phyloP scores from a whole-genome alignment of 2,113 vertebrate genomes.

The Podarcis raffonei region DNA sequence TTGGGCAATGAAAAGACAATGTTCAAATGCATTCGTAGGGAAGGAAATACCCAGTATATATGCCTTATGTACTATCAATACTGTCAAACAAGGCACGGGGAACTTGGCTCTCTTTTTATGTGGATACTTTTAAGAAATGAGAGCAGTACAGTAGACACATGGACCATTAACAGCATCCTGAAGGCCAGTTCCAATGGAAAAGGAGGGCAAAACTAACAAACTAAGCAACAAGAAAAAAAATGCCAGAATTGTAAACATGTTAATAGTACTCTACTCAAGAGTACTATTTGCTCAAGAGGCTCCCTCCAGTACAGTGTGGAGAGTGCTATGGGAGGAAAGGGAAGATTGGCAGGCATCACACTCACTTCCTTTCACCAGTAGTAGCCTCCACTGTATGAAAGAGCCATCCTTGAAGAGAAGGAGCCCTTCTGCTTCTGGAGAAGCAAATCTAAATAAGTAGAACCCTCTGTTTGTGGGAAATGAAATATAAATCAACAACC shows the following conservation, averaged over 20 bases:
- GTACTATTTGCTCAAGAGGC: too few species aligned
- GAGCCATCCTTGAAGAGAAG: too few species aligned
- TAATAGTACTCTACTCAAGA: background rate
- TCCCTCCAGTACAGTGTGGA: too few species aligned
- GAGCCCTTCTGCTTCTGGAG: too few species aligned
- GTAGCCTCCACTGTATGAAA: too few species aligned
- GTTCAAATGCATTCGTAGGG: background rate
- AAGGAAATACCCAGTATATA: background rate
- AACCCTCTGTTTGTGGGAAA: too few species aligned
- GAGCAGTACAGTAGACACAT: background rate
- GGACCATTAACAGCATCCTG: background rate
- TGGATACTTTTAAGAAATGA: background rate
- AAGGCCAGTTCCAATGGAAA: background rate
- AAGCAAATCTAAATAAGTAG: too few species aligned
- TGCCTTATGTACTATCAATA: background rate
- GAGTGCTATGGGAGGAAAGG: too few species aligned
- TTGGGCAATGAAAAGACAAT: background rate
- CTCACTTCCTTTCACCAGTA: too few species aligned
- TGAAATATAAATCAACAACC: background rate
- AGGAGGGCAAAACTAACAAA: background rate
- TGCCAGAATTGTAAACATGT: background rate
- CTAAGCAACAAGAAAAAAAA: background rate
- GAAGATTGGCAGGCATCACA: too few species aligned
- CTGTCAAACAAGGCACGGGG: background rate
- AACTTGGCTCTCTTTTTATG: background rate